These are phyloP conservation scores for Cladorhizidae sp. DNA, from an alignment of 37 sponge, comb jelly and placozoan species.

Conservation along the genomic window DNA sequence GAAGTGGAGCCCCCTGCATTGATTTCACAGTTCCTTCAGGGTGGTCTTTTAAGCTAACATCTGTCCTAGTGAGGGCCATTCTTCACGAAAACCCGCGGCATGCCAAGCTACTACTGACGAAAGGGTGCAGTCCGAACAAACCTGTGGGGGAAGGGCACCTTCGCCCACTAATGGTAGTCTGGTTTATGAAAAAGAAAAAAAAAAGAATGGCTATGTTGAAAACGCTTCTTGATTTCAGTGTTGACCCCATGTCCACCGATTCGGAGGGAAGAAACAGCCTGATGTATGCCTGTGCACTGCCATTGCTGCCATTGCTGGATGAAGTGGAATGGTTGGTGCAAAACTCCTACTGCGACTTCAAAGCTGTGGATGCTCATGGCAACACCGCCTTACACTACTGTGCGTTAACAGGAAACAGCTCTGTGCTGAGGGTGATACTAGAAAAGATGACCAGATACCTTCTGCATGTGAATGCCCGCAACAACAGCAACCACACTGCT, in stretches of 20 bases:
- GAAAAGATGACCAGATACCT: background rate
- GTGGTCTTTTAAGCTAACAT: background rate
- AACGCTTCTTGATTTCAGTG: background rate
- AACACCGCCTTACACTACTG: background rate
- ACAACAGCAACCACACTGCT: background rate
- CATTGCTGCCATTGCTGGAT: background rate
- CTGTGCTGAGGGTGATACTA: background rate
- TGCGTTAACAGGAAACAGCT: background rate
- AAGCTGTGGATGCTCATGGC: conserved; percentile 2
- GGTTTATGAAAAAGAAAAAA: background rate
- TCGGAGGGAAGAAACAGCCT: background rate
- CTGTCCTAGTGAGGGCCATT: conserved; percentile 3
- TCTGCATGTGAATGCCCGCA: background rate
- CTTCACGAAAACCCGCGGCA: background rate
- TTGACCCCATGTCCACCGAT: background rate
- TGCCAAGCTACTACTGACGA: background rate
- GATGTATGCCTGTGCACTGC: conserved; percentile 22
- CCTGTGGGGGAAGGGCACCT: background rate
- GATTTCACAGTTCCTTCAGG: background rate
- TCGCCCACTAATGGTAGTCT: conserved; percentile 12
- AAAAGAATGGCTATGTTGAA: background rate
- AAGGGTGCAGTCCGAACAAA: conserved; percentile 4
- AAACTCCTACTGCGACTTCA: background rate
- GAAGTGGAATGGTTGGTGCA: background rate
- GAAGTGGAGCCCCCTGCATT: too few species aligned